Conservation (phyloP, 2,797 vertebrate species). For the Enteromius argenteus region DNA sequence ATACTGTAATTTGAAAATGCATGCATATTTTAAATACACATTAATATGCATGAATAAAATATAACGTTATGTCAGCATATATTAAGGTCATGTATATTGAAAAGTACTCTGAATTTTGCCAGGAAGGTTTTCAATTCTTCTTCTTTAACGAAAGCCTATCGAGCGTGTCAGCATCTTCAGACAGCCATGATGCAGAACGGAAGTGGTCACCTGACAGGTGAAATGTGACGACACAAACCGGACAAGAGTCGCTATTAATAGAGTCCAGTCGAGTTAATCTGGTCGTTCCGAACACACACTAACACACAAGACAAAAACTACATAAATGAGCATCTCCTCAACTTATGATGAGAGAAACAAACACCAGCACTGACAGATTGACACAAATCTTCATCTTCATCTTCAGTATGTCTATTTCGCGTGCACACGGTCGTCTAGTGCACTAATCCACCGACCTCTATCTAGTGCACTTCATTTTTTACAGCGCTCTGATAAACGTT, state of each 20-base stretch:
- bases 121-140: not conserved
- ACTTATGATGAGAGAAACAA: not conserved
- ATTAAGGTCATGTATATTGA: not conserved
- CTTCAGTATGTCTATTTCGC: not conserved
- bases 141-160: not conserved
- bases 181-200: not conserved
- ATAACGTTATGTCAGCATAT: not conserved
- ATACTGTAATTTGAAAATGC: not conserved
- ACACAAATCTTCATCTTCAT: not conserved
- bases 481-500: not conserved
- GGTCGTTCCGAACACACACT: constrained; percentile 40
- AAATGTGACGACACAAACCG: constrained; percentile 46
- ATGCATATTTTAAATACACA: not conserved
- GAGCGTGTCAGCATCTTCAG: not conserved
- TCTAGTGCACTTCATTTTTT: not conserved
- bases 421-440: not conserved
- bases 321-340: not conserved
- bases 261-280: constrained; percentile 57
- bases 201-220: constrained; percentile 50
- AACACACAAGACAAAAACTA: constrained; percentile 17
- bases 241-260: constrained; percentile 54
- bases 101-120: not conserved
- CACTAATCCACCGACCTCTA: constrained; percentile 10
- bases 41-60: not conserved
- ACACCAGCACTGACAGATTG: not conserved